Base-by-base conservation (phyloP, 92 coral and sea anemone genomes). In the Metridium senile region DNA sequence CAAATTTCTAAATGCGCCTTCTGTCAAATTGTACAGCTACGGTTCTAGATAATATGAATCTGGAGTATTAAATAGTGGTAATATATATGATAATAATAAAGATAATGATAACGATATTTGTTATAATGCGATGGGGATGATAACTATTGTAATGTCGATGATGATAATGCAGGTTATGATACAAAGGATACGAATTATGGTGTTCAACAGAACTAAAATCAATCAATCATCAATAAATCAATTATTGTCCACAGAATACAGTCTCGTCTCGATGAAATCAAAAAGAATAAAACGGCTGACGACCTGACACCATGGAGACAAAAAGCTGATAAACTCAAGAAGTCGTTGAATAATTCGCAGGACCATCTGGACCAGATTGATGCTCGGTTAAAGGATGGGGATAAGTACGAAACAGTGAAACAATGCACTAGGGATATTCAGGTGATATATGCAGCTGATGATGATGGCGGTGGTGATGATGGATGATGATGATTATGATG, bases 241-340 rank as follows among this genome's bases (percentile, higher is more conserved):
- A 4, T 39, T 39, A 39, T 13, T 39, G 4, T 54, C 25, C n/a
- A 54, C 28, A 79, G 84, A 27, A 79, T 79, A 54, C 29, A 33
- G 11, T 23, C 75, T 1, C 64, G 84, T 32, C 53, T 79, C 58
- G 65, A 61, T 31, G 46, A 32, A 8, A 22, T 39, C 0, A 67
- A 58, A 27, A 58, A 57, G 73, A 62, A 28, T 1, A 26, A 66
- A 13, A 28, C 84, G 43, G 66, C 66, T 32, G 67, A 70, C 47
- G 21, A 70, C 25, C 61, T 70, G 9, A 33, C 34, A 22, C 84
- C 84, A 19, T 79, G 84, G 84, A 69, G 66, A 59, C 59, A 54
- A 68, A 79, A 57, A 28, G 74, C 84, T 29, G 69, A 79, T 19
- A 58, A 23, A 13, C 53, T 79, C 26, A 30, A 59, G 6, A 79